phyloP scores from a whole-genome alignment of 2,113 vertebrate species.

The Caranx melampygus region DNA sequence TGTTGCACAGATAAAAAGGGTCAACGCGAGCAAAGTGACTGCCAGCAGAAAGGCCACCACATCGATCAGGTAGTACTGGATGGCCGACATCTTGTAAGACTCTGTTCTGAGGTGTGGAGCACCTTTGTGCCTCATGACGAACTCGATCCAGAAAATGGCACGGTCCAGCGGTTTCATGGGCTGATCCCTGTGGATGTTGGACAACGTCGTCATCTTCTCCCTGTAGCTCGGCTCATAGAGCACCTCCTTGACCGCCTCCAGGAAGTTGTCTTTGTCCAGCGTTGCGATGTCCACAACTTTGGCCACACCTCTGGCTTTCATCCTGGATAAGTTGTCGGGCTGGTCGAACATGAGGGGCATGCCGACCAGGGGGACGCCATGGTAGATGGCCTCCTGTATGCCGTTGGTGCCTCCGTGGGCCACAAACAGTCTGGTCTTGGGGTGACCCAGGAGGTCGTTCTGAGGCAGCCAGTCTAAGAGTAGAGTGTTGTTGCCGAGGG shows the following conservation, averaged over 20 bases:
- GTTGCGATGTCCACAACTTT: conserved; percentile 69
- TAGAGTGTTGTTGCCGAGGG: conserved; percentile 69
- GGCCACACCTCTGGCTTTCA: conserved; percentile 68
- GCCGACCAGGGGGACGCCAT: conserved; percentile 70
- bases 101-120: conserved; percentile 69
- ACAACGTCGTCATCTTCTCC: conserved; percentile 73
- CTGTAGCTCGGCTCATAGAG: conserved; percentile 65
- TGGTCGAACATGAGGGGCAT: conserved; percentile 77
- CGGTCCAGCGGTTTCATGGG: conserved; percentile 69
- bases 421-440: conserved; percentile 71
- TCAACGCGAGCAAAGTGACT: background rate
- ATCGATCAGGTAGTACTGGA: conserved; percentile 70
- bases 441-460: conserved; percentile 75
- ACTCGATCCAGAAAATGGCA: conserved; percentile 80
- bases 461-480: conserved; percentile 74
- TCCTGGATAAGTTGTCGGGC: conserved; percentile 68
- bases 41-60: conserved; percentile 57
- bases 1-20: background rate
- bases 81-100: conserved; percentile 69
- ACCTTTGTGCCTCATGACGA: conserved; percentile 78
- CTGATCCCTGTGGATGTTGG: conserved; percentile 71
- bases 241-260: conserved; percentile 65
- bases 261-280: conserved; percentile 67
- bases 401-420: conserved; percentile 79
- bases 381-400: conserved; percentile 74